Evolutionary conservation across 2,888 invertebrate species (phyloP).

Genomic region (Muscina levida): DNA sequence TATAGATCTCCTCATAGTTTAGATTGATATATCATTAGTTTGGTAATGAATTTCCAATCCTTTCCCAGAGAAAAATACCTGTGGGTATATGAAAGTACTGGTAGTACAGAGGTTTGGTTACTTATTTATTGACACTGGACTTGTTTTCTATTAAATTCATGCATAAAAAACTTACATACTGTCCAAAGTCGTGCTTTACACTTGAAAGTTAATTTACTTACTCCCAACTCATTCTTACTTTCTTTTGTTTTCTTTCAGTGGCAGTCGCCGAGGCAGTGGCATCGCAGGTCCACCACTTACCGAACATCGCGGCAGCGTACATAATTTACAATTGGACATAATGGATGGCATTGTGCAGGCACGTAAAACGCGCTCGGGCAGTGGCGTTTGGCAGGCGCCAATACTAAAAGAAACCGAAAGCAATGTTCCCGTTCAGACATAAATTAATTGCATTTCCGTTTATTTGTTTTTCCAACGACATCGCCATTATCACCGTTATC

Average conservation of each 20-base stretch:
- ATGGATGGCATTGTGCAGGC: slow-evolving; percentile 93
- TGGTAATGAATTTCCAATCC: too few relatives aligned
- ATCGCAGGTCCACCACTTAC: slow-evolving; percentile 86
- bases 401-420: slow-evolving; percentile 76
- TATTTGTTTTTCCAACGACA: neutral
- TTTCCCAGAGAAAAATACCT: too few relatives aligned
- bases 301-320: slow-evolving; percentile 87
- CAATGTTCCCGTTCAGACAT: slow-evolving; percentile 79
- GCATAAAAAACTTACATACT: too few relatives aligned
- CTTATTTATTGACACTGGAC: too few relatives aligned
- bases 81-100: too few relatives aligned
- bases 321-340: slow-evolving; percentile 91
- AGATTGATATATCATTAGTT: too few relatives aligned
- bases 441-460: slow-evolving; percentile 65
- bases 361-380: slow-evolving; percentile 83
- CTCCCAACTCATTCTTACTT: slow-evolving; percentile 1
- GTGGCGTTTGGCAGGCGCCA: slow-evolving; percentile 86
- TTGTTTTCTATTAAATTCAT: too few relatives aligned
- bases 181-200: slow-evolving; percentile 25
- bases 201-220: slow-evolving; percentile 26
- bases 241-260: slow-evolving; percentile 65
- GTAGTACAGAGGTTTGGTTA: too few relatives aligned
- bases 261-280: slow-evolving; percentile 79
- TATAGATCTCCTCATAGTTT: too few relatives aligned
- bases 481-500: neutral